phyloP scores from a whole-genome alignment of 2,888 invertebrate genomes.

The Mystacides longicornis region DNA sequence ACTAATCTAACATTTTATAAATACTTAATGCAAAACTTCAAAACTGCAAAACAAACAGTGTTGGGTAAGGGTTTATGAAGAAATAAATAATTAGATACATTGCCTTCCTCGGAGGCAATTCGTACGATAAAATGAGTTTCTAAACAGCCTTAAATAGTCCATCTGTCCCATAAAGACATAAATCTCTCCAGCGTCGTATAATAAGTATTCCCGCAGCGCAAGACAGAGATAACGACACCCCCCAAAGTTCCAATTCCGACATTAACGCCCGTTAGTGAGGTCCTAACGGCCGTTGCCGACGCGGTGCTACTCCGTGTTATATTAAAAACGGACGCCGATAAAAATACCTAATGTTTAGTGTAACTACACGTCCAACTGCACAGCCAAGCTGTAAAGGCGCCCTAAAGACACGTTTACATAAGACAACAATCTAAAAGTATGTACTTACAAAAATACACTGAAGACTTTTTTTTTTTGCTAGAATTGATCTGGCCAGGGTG shows the following conservation, averaged over 20 bases:
- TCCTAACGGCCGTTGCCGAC: conserved; percentile 22
- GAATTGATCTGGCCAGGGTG: too few species aligned
- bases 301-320: conserved; percentile 18
- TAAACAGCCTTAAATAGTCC: background rate
- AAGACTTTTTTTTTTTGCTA: too few species aligned
- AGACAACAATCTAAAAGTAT: too few species aligned
- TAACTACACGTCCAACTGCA: too few species aligned
- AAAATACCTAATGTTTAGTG: conserved; percentile 18
- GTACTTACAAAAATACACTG: too few species aligned
- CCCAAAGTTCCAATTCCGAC: conserved; percentile 9
- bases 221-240: conserved; percentile 7
- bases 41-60: too few species aligned
- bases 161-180: background rate
- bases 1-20: too few species aligned
- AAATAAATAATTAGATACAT: too few species aligned
- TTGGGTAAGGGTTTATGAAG: too few species aligned
- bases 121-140: background rate
- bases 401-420: too few species aligned
- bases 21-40: too few species aligned
- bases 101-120: background rate
- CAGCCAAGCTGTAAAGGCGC: too few species aligned
- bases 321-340: conserved; percentile 23
- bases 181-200: background rate
- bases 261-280: conserved; percentile 21
- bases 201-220: background rate